Evolutionary conservation across 1,140 invertebrate genomes (phyloP).

Genomic region (Drosophila pruinosa): DNA sequence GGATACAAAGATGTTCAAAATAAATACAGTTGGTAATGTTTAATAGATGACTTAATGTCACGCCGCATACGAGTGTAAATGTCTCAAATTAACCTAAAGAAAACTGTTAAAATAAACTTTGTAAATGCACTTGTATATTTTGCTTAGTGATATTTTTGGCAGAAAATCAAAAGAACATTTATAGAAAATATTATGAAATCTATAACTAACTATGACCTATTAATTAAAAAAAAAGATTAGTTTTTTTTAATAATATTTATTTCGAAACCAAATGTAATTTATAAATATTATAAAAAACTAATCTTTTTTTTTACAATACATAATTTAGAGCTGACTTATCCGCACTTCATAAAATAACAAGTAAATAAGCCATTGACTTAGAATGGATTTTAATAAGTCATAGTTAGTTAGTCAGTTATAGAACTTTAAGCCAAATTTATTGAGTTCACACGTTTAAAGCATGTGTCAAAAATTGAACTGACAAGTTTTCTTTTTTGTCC

Average conservation of each 20-base stretch:
- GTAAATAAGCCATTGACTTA: too few species aligned
- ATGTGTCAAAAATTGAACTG: conserved; percentile 9
- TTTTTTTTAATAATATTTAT: too few species aligned
- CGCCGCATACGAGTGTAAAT: background rate
- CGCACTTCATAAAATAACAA: too few species aligned
- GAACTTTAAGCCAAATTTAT: background rate
- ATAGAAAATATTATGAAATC: too few species aligned
- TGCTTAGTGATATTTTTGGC: background rate
- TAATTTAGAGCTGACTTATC: too few species aligned
- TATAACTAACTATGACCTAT: too few species aligned
- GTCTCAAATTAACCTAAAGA: background rate
- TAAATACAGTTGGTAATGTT: background rate
- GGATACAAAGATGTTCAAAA: background rate
- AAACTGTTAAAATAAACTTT: background rate
- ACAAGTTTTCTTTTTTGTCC: background rate
- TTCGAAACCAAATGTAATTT: too few species aligned
- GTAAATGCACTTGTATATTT: background rate
- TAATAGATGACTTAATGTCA: background rate
- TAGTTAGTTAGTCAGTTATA: too few species aligned
- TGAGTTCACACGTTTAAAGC: background rate
- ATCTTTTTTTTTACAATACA: too few species aligned
- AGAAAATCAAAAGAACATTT: background rate
- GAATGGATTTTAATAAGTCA: too few species aligned
- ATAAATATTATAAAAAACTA: too few species aligned
- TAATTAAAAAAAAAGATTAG: too few species aligned